Evolutionary conservation across 2,113 vertebrate species (phyloP).

Genomic region (Daphoenositta chrysoptera): DNA sequence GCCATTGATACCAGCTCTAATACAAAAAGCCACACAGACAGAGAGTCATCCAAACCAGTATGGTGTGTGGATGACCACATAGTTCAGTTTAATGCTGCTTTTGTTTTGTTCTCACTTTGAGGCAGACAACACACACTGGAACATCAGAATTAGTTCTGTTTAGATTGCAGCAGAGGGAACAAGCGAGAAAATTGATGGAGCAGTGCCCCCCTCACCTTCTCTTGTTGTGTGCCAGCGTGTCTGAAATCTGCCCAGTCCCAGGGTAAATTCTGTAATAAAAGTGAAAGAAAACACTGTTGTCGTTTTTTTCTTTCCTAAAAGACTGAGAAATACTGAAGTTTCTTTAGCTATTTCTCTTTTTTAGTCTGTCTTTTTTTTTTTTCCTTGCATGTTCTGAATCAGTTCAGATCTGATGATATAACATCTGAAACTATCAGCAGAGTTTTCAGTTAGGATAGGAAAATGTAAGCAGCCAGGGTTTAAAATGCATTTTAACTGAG

Average conservation of each 20-base stretch:
- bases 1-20: slow-evolving; percentile 72
- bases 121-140: slow-evolving; percentile 60
- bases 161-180: slow-evolving; percentile 42
- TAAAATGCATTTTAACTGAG: neutral
- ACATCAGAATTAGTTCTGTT: slow-evolving; percentile 69
- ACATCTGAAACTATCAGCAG: neutral
- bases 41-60: slow-evolving; percentile 69
- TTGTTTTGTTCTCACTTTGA: slow-evolving; percentile 73
- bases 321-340: neutral
- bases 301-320: neutral
- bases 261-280: neutral
- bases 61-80: slow-evolving; percentile 70
- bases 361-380: rapidly evolving
- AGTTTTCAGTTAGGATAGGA: neutral
- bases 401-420: neutral
- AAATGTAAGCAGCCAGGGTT: neutral
- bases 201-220: neutral
- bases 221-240: neutral
- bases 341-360: neutral
- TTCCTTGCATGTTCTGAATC: neutral
- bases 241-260: neutral
- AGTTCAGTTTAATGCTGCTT: slow-evolving; percentile 70
- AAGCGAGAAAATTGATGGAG: slow-evolving; percentile 2
- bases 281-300: neutral
- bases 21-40: slow-evolving; percentile 66